phyloP scores from a whole-genome alignment of 2,888 invertebrate species.

The Philhelius pedissequus region DNA sequence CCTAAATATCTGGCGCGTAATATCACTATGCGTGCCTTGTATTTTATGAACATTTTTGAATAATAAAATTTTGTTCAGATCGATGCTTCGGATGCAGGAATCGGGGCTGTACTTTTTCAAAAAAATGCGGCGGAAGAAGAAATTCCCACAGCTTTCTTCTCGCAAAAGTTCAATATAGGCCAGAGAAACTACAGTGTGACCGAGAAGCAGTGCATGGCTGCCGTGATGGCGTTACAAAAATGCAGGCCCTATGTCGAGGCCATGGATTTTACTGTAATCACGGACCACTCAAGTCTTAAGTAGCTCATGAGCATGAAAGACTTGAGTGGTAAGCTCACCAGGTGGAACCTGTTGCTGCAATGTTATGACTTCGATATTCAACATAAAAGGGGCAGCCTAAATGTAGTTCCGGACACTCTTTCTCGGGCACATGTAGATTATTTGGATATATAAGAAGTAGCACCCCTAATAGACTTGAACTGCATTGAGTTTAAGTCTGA shows the following conservation, averaged over 20 bases:
- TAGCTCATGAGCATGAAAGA: no score
- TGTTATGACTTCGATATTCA: background rate
- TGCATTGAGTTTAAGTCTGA: background rate
- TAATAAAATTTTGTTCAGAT: no score
- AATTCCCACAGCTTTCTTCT: slow-evolving; percentile 7
- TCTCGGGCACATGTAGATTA: background rate
- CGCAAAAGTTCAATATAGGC: no score
- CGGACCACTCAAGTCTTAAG: no score
- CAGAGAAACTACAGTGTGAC: no score
- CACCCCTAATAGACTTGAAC: background rate
- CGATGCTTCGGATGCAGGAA: slow-evolving; percentile 17
- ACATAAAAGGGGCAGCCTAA: background rate
- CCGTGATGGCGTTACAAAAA: slow-evolving; percentile 42
- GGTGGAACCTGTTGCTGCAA: background rate
- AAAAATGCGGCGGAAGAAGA: background rate
- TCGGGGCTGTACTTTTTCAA: background rate
- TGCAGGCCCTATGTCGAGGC: background rate
- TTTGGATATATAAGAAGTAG: background rate
- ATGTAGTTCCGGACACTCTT: background rate
- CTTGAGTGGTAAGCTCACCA: no score
- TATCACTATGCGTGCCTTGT: no score
- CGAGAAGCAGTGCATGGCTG: no score
- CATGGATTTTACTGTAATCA: no score
- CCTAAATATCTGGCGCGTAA: no score
- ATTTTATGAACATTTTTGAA: no score